These are phyloP conservation scores for Aleadryas rufinucha DNA, from an alignment of 2,113 vertebrate genomes.

Conservation along the genomic window DNA sequence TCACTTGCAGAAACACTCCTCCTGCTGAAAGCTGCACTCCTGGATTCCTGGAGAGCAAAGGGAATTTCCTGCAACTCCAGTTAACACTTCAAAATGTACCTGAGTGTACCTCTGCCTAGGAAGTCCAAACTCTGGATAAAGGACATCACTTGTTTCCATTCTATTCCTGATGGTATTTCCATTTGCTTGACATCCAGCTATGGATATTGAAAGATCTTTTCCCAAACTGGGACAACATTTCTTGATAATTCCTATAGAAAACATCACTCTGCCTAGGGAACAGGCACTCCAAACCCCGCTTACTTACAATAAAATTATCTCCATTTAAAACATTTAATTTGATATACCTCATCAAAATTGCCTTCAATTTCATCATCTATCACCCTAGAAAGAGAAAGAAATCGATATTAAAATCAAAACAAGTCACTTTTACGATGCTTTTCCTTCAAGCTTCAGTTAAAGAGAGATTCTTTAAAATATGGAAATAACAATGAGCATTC, in stretches of 20 bases:
- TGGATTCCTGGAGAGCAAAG: not conserved
- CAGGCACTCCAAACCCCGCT: not conserved
- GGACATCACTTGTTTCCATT: not conserved
- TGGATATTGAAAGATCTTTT: not conserved
- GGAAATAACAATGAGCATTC: not conserved
- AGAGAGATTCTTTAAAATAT: not conserved
- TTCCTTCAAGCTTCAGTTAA: not conserved
- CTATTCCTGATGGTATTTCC: not conserved
- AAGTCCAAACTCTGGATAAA: not conserved
- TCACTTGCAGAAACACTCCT: not conserved
- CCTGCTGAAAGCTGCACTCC: not conserved
- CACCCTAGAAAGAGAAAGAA: conserved; percentile 63
- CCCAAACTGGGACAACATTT: not conserved
- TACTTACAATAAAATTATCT: not conserved
- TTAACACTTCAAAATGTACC: not conserved
- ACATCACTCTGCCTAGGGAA: not conserved
- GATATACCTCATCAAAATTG: conserved; percentile 72
- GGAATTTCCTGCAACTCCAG: not conserved
- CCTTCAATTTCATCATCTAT: conserved; percentile 77
- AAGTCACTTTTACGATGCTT: not conserved
- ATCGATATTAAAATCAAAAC: not conserved
- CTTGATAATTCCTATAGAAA: not conserved
- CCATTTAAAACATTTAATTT: not conserved
- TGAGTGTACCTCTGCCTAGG: not conserved
- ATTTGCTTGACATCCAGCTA: not conserved